Base-by-base conservation (phyloP, 53 echinoderm and acorn worm species). In the Henricia sp. region DNA sequence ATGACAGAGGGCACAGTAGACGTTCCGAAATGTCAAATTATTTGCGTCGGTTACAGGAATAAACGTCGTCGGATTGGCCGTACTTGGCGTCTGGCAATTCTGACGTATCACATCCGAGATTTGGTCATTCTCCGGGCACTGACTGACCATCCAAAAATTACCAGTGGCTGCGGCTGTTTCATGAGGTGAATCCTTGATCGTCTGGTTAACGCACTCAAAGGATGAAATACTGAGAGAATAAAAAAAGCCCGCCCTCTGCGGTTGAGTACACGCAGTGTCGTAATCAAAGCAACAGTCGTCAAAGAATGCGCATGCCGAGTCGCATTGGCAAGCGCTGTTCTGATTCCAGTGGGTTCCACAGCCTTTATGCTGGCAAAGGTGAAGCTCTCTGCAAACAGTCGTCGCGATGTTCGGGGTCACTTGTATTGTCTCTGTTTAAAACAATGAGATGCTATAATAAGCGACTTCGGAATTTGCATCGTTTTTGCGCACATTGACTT, bases 201-300 rank as follows among this genome's bases (percentile, higher is more conserved):
- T 56, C 3, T 56, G 10, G 35, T 55, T 11, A 9, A 80, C 34
- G 40, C 80, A 80, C 50, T 80, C 63, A 32, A 80, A 64, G 16
- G 16, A n/a, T 17, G 46, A n/a, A 0, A 6, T 16, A 3, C 2
- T 6, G 0, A 80, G 19, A 30, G 6, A n/a, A 13, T 80, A 46
- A 8, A 64, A 24, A n/a, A 34, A 34, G n/a, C 33, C 23, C 0
- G 25, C 26, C 4, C 20, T 17, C 19, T 14, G 16, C 5, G 62
- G n/a, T 11, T 0, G 24, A 28, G 65, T 34, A 26, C 65, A 85
- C 0, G 58, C 37, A 9, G 41, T 16, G 24, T 17, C 65, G 19
- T 26, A 51, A 37, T 85, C 85, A 16, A 74, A 8, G 43, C 85
- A 85, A 74, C 85, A 85, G 85, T 85, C 85, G 50, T 85, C 24